These are phyloP conservation scores for Lithophane ornitopus DNA, from an alignment of 2,888 invertebrate genomes.

Conservation along the genomic window DNA sequence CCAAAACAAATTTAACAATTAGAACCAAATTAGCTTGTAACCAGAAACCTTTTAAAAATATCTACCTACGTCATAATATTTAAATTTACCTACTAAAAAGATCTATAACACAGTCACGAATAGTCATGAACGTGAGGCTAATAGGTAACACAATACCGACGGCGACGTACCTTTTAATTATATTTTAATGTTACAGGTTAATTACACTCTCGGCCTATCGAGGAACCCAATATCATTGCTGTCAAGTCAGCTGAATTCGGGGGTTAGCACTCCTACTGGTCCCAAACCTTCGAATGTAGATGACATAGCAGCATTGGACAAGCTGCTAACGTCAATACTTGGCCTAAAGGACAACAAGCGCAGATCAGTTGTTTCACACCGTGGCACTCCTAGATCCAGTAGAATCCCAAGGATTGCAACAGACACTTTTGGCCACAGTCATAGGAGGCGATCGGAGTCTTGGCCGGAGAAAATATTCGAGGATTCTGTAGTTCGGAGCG, in stretches of 20 bases:
- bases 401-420: constrained; percentile 76
- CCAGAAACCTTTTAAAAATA: not conserved
- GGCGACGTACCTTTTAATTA: constrained; percentile 16
- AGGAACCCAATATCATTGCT: constrained; percentile 77
- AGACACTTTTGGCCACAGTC: constrained; percentile 60
- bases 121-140: constrained; percentile 19
- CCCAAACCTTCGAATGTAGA: constrained; percentile 84
- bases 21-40: not conserved
- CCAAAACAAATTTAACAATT: too few relatives aligned
- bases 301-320: constrained; percentile 92
- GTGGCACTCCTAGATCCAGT: constrained; percentile 82
- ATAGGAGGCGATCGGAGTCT: constrained; percentile 80
- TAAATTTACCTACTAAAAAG: not conserved
- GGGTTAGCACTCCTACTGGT: constrained; percentile 75
- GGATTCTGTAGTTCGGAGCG: constrained; percentile 84
- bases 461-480: constrained; percentile 87
- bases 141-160: constrained; percentile 3
- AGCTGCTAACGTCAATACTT: constrained; percentile 91
- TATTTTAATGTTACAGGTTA: constrained; percentile 73
- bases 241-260: constrained; percentile 80
- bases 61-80: not conserved
- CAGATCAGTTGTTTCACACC: constrained; percentile 82
- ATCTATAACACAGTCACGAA: constrained; percentile 16
- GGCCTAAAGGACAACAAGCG: constrained; percentile 84
- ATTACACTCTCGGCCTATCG: constrained; percentile 82